Conservation (phyloP, 2,888 invertebrate genomes). For the Caenorhabditis sp. region DNA sequence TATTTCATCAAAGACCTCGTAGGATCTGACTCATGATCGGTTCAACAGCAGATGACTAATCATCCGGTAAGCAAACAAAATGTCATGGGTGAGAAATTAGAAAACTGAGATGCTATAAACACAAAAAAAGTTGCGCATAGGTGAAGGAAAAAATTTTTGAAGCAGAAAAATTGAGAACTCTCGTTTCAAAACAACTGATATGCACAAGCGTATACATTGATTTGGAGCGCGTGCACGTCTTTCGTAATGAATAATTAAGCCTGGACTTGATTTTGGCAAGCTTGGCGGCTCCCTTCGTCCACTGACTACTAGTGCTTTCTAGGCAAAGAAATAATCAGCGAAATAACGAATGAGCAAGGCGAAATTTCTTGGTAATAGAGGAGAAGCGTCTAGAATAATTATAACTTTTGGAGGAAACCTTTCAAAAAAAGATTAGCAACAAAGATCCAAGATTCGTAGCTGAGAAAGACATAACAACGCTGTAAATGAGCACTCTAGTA, state of each 20-base stretch:
- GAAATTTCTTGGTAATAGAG: constrained; percentile 88
- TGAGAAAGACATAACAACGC: not conserved
- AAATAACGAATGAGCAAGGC: constrained; percentile 83
- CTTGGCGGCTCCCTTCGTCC: not conserved
- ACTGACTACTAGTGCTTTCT: not conserved
- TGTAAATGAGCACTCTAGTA: not conserved
- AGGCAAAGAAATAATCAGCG: constrained; percentile 84
- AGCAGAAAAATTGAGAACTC: not conserved
- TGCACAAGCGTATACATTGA: not conserved
- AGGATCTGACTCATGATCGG: no score
- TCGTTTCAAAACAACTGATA: constrained; percentile 6
- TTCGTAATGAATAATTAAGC: constrained; percentile 6
- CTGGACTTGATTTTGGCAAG: not conserved
- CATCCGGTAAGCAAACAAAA: no score
- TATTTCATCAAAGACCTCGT: no score
- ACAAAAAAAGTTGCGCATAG: not conserved
- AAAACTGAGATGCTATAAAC: no score
- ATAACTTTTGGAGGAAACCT: constrained; percentile 26
- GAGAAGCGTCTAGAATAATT: constrained; percentile 83
- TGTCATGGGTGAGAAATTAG: no score
- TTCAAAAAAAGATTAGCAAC: constrained; percentile 23
- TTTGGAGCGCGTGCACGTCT: not conserved
- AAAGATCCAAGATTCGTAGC: not conserved
- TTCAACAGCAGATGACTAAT: no score
- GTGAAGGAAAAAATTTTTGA: not conserved